phyloP scores from a whole-genome alignment of 64 coral and sea anemone genomes.

The Montipora cactus region DNA sequence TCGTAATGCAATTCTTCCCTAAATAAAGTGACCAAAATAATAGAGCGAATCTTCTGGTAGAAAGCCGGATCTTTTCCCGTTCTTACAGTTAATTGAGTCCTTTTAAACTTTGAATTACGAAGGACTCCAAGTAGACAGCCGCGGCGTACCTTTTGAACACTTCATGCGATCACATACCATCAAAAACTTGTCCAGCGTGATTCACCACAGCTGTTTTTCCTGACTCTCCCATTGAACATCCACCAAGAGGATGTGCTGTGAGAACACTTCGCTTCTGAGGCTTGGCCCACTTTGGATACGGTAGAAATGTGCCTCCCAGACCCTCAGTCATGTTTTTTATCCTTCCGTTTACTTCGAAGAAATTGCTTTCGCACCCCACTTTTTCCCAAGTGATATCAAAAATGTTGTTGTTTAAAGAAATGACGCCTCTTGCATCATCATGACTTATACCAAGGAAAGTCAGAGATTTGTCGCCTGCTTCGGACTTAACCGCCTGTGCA shows the following conservation, averaged over 20 bases:
- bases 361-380: constrained; percentile 51
- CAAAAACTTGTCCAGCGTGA: constrained; percentile 65
- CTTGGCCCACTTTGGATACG: constrained; percentile 51
- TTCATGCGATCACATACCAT: constrained; percentile 10
- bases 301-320: constrained; percentile 37
- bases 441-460: constrained; percentile 65
- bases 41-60: too few species aligned
- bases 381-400: constrained; percentile 49
- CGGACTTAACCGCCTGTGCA: background rate
- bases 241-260: constrained; percentile 45
- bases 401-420: constrained; percentile 27
- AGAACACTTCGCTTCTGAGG: constrained; percentile 10
- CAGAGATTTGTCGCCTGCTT: constrained; percentile 29
- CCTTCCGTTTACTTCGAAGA: constrained; percentile 30
- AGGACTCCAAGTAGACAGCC: too few species aligned
- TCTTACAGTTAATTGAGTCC: too few species aligned
- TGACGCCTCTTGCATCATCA: constrained; percentile 30
- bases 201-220: constrained; percentile 53
- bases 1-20: too few species aligned
- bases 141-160: background rate
- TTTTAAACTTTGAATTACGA: too few species aligned
- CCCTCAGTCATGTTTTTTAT: constrained; percentile 14
- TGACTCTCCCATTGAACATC: constrained; percentile 63
- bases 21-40: too few species aligned
- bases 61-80: too few species aligned